A percentile compares a stretch with the other conserved stretches of the same genome.
These are phyloP conservation scores for Apogon talboti DNA, from an alignment of 2,797 vertebrate species.

Conservation along the genomic window DNA sequence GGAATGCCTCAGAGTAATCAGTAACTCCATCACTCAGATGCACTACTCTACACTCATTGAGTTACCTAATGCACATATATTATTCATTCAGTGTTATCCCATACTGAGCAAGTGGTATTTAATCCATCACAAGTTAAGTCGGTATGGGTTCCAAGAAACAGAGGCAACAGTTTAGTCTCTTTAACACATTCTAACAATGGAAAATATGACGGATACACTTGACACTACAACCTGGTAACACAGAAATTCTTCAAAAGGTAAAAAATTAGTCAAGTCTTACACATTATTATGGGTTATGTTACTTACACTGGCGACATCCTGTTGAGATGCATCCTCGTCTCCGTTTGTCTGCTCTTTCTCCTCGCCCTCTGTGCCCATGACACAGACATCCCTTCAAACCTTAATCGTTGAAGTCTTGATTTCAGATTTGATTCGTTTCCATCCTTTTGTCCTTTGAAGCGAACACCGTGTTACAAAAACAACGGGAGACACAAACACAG, in stretches of 20 bases:
- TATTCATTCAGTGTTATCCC: constrained; percentile 83
- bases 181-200: constrained; percentile 18
- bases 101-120: constrained; percentile 69
- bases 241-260: not conserved
- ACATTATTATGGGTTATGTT: not conserved
- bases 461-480: not conserved
- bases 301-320: constrained; percentile 80
- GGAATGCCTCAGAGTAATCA: constrained; percentile 15
- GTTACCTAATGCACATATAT: constrained; percentile 79
- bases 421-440: constrained; percentile 11
- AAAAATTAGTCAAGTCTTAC: not conserved
- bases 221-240: not conserved
- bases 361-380: constrained; percentile 77
- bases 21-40: constrained; percentile 58
- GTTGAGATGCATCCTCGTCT: constrained; percentile 61
- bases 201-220: not conserved
- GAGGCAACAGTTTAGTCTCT: not conserved
- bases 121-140: constrained; percentile 56
- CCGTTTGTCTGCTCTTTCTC: constrained; percentile 59
- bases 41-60: constrained; percentile 62
- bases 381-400: constrained; percentile 61
- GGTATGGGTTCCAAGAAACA: constrained; percentile 39
- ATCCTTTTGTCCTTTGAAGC: constrained; percentile 23
- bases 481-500: constrained; percentile 1
- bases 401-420: constrained; percentile 40